Evolutionary conservation across 2,113 vertebrate species (phyloP).

Genomic region (Alectura lathami): DNA sequence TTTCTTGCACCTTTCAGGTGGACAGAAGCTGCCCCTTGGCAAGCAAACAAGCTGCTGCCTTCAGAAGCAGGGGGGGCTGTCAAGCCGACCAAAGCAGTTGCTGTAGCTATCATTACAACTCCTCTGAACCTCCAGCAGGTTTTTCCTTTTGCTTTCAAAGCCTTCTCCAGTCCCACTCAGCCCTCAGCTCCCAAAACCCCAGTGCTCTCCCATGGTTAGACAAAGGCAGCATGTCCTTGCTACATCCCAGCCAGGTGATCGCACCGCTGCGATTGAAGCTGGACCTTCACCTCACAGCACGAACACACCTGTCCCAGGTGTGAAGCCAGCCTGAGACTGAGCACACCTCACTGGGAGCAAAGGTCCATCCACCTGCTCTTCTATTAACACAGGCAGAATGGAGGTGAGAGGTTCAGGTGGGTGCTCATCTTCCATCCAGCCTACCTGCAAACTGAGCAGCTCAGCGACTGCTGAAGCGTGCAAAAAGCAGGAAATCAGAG

Average conservation of each 20-base stretch:
- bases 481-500: background rate
- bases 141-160: background rate
- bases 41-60: background rate
- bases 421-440: background rate
- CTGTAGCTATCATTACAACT: background rate
- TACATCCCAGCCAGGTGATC: background rate
- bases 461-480: background rate
- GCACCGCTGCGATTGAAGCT: background rate
- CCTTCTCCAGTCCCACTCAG: background rate
- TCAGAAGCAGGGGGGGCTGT: background rate
- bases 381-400: too few relatives aligned
- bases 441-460: background rate
- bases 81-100: background rate
- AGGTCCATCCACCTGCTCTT: too few relatives aligned
- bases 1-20: background rate
- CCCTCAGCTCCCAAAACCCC: background rate
- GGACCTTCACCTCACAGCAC: background rate
- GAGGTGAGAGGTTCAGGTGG: background rate
- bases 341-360: background rate
- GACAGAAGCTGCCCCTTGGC: too few relatives aligned
- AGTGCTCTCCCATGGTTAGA: fast-evolving
- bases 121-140: background rate
- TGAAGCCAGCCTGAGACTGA: background rate
- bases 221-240: background rate
- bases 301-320: background rate